A percentile compares a stretch with the other conserved stretches of the same genome.
Conservation (phyloP, 2,113 vertebrate genomes). For the Galbula dea region DNA sequence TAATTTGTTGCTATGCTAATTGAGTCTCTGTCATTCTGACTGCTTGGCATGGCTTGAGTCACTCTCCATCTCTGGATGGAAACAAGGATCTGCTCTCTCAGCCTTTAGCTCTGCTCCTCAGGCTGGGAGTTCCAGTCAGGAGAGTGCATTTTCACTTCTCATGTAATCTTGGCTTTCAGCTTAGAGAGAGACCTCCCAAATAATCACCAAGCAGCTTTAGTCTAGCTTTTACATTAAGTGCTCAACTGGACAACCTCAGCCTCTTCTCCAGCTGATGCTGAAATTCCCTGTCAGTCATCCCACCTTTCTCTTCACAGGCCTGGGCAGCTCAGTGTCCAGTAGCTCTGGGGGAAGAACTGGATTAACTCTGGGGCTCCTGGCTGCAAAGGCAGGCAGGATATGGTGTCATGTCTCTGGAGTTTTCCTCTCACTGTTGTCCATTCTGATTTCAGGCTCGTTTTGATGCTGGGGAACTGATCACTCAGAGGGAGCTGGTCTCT, state of each 20-base stretch:
- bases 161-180: not conserved
- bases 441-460: constrained; percentile 84
- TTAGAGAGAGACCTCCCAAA: not conserved
- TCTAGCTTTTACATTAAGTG: not conserved
- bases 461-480: constrained; percentile 95
- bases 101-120: not conserved
- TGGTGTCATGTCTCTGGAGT: no score
- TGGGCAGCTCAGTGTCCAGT: not conserved
- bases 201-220: not conserved
- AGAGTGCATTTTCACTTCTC: not conserved
- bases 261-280: not conserved
- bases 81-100: not conserved
- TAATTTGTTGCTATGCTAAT: not conserved
- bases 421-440: not conserved
- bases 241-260: not conserved
- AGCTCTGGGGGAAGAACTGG: not conserved
- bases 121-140: not conserved
- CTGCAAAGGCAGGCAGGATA: not conserved
- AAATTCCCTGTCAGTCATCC: not conserved
- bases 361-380: not conserved
- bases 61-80: not conserved
- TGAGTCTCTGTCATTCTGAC: not conserved
- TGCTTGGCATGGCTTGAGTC: not conserved
- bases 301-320: no score
- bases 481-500: constrained; percentile 95